phyloP scores from a whole-genome alignment of 2,113 vertebrate genomes.

The Dicaeum eximium region DNA sequence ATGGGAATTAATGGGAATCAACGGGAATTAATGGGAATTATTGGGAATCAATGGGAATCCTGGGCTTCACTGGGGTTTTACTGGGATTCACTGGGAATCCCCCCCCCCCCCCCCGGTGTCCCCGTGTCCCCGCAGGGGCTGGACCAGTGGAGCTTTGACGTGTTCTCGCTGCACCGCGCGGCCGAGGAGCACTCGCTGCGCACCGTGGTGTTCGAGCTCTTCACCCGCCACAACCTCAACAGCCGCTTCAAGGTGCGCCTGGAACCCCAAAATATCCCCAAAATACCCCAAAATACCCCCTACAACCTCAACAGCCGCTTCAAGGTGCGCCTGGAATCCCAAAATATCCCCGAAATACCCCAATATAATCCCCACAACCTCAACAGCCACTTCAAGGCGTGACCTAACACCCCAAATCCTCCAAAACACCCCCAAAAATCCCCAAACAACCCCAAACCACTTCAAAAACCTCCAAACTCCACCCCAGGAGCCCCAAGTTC shows the following conservation, averaged over 20 bases:
- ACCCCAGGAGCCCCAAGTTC: too few species aligned
- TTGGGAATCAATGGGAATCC: not conserved
- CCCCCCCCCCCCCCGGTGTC: not conserved
- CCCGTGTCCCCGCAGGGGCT: conserved; percentile 69
- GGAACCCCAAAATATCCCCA: not conserved
- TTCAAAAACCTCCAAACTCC: too few species aligned
- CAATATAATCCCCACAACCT: too few species aligned
- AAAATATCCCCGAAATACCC: not conserved
- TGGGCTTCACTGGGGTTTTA: not conserved
- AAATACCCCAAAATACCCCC: not conserved
- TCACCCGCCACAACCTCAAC: conserved; percentile 89
- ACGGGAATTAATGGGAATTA: too few species aligned
- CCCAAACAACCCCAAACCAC: not conserved
- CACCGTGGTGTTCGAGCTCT: conserved; percentile 85
- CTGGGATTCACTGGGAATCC: not conserved
- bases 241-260: conserved; percentile 84
- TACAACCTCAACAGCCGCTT: not conserved
- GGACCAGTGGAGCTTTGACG: conserved; percentile 89
- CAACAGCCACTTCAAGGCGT: too few species aligned
- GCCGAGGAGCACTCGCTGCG: conserved; percentile 82
- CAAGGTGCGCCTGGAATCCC: not conserved
- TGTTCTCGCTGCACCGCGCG: conserved; percentile 84
- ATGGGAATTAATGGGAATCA: too few species aligned
- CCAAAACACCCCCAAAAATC: not conserved
- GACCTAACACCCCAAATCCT: not conserved